These are phyloP conservation scores for Sphyrna mokarran DNA, from an alignment of 2,113 vertebrate species.

Conservation along the genomic window DNA sequence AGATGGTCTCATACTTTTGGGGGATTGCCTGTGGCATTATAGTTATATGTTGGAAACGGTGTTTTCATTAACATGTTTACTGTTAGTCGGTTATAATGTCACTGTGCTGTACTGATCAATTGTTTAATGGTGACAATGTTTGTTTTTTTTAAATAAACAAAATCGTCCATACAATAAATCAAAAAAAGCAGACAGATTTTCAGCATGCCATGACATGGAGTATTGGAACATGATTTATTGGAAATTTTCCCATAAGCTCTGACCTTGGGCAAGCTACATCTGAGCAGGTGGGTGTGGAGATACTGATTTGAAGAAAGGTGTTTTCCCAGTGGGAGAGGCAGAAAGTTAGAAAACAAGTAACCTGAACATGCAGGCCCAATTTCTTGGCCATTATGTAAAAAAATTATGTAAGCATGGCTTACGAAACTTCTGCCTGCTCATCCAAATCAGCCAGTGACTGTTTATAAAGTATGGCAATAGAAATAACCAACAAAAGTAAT, in stretches of 20 bases:
- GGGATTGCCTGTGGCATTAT: neutral
- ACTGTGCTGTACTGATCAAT: neutral
- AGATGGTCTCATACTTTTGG: neutral
- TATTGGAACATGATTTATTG: slow-evolving; percentile 13
- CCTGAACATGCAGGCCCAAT: neutral
- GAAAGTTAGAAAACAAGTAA: neutral
- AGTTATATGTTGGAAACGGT: neutral
- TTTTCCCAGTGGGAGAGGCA: neutral
- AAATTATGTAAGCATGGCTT: neutral
- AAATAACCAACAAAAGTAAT: neutral
- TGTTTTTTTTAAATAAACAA: neutral
- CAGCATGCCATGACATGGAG: neutral
- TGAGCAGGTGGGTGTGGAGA: neutral
- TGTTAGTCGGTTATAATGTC: neutral
- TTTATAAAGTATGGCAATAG: neutral
- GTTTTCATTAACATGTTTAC: neutral
- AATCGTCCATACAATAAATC: neutral
- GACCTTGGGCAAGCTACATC: neutral
- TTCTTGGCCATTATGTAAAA: neutral
- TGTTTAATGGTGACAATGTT: neutral
- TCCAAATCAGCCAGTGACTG: neutral
- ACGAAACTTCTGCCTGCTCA: no score
- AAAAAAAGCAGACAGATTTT: neutral
- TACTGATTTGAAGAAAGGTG: neutral
- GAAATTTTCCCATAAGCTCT: neutral